Evolutionary conservation across 2,888 invertebrate genomes (phyloP).

Genomic region (Lydus trimaculatus): DNA sequence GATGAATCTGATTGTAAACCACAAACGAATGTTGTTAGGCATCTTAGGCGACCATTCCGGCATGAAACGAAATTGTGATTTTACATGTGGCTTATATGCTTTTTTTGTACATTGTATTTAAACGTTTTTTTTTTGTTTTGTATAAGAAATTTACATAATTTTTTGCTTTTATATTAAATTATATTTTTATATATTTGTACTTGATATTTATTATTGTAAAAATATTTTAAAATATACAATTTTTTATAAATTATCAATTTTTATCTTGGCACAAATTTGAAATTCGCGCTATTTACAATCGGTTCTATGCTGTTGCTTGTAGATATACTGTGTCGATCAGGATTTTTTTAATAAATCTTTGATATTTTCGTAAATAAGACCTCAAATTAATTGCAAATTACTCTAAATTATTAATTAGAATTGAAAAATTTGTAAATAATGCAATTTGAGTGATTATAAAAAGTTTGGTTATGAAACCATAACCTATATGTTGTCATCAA

Average conservation of each 20-base stretch:
- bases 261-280: background rate
- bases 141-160: background rate
- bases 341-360: too few species aligned
- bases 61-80: slow-evolving; percentile 68
- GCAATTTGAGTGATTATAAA: background rate
- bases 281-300: background rate
- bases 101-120: slow-evolving; percentile 22
- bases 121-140: slow-evolving; percentile 22
- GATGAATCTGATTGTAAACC: slow-evolving; percentile 64
- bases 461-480: background rate
- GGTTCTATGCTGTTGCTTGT: too few species aligned
- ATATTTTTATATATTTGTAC: slow-evolving; percentile 30
- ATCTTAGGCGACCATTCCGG: slow-evolving; percentile 61
- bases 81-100: slow-evolving; percentile 17
- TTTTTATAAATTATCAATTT: background rate
- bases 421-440: background rate
- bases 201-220: slow-evolving; percentile 33
- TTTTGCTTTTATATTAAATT: slow-evolving; percentile 28
- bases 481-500: background rate
- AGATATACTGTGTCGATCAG: too few species aligned
- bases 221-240: slow-evolving; percentile 19
- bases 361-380: too few species aligned
- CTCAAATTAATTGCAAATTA: too few species aligned
- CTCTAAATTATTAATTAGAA: too few species aligned
- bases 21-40: slow-evolving; percentile 56